phyloP scores from a whole-genome alignment of 2,888 invertebrate species.

The Caradrina clavipalpis region DNA sequence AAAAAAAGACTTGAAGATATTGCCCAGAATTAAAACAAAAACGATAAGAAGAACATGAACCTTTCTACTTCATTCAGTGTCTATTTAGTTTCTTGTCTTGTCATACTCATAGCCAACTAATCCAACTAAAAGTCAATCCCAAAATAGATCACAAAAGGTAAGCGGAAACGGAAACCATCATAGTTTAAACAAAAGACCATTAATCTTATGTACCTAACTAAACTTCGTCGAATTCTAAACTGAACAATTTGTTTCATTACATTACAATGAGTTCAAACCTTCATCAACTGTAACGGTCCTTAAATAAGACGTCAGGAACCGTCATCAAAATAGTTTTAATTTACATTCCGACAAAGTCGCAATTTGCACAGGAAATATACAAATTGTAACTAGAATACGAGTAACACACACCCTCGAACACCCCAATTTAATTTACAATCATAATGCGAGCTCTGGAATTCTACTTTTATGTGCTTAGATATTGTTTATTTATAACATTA shows the following conservation, averaged over 20 bases:
- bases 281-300: neutral
- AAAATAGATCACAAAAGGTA: neutral
- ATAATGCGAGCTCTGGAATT: no score
- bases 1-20: no score
- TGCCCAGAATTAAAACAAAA: no score
- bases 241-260: constrained; percentile 5
- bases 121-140: neutral
- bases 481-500: no score
- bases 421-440: no score
- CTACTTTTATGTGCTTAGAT: no score
- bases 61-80: no score
- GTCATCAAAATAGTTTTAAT: neutral
- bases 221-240: neutral
- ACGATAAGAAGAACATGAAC: no score
- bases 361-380: neutral
- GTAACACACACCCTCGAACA: no score
- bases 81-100: no score
- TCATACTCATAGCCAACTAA: no score
- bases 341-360: neutral
- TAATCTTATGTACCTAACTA: neutral
- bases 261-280: constrained; percentile 2
- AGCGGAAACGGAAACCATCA: neutral
- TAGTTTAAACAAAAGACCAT: constrained; percentile 4
- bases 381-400: no score
- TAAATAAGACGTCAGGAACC: neutral